Evolutionary conservation across 2,888 invertebrate genomes (phyloP).

Genomic region (Eilema caniola): DNA sequence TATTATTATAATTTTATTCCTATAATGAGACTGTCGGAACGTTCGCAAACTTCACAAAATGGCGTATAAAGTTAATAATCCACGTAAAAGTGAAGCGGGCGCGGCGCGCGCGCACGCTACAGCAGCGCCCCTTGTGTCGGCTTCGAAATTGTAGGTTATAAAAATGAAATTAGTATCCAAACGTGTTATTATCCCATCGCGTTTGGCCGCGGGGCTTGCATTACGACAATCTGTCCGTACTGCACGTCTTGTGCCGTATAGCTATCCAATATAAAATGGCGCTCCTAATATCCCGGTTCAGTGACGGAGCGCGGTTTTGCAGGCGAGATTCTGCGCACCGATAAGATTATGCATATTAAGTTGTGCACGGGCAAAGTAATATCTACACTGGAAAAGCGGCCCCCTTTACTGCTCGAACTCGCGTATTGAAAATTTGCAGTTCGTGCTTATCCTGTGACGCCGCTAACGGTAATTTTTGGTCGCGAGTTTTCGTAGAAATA

Average conservation of each 20-base stretch:
- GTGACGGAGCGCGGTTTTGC: constrained; percentile 80
- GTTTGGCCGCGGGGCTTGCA: constrained; percentile 86
- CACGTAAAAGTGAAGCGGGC: constrained; percentile 81
- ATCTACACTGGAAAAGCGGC: constrained; percentile 83
- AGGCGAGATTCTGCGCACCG: constrained; percentile 83
- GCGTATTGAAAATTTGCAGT: constrained; percentile 76
- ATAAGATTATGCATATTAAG: constrained; percentile 88
- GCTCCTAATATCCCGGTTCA: constrained; percentile 86
- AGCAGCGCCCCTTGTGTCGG: constrained; percentile 87
- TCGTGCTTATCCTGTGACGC: constrained; percentile 71
- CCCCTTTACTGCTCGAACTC: constrained; percentile 67
- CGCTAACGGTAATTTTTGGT: constrained; percentile 66
- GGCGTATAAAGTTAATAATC: constrained; percentile 86
- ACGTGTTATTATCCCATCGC: constrained; percentile 87
- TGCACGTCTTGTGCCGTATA: constrained; percentile 86
- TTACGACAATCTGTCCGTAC: constrained; percentile 88
- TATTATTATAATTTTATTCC: constrained; percentile 84
- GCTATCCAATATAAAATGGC: constrained; percentile 87
- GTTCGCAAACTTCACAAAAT: constrained; percentile 85
- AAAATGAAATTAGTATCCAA: constrained; percentile 87
- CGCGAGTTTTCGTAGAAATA: constrained; percentile 66
- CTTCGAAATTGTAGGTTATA: constrained; percentile 87
- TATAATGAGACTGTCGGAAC: constrained; percentile 83
- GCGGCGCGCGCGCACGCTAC: constrained; percentile 82
- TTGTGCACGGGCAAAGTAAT: constrained; percentile 84